Evolutionary conservation across 1,140 invertebrate species (phyloP).

Genomic region (Drosophila repleta): DNA sequence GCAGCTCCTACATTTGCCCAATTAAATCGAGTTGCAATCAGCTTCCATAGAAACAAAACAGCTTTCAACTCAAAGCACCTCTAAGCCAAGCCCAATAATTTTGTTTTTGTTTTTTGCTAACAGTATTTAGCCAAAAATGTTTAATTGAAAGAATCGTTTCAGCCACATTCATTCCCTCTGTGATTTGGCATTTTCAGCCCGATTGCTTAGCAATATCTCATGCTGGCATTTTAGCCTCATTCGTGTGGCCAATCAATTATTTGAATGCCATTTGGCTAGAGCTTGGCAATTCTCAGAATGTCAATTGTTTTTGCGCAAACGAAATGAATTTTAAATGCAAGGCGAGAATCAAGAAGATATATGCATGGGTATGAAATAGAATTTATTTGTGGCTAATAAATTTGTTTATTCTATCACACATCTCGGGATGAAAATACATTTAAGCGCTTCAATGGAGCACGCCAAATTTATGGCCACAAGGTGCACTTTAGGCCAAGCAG

Average conservation of each 20-base stretch:
- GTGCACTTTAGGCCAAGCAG: constrained; percentile 5
- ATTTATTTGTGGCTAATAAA: constrained; percentile 69
- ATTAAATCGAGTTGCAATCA: too few relatives aligned
- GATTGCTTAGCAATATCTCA: constrained; percentile 3
- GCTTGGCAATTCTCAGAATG: constrained; percentile 48
- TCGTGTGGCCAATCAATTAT: constrained; percentile 32
- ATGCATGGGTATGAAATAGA: constrained; percentile 33
- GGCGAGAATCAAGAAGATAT: constrained; percentile 27
- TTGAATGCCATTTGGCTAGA: constrained; percentile 15
- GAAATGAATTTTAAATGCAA: constrained; percentile 33
- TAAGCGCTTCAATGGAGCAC: constrained; percentile 61
- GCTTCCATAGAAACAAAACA: too few relatives aligned
- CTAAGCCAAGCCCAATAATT: too few relatives aligned
- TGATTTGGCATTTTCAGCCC: neutral
- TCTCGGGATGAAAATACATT: constrained; percentile 64
- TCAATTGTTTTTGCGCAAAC: constrained; percentile 26
- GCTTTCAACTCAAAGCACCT: too few relatives aligned
- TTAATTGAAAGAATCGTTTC: neutral
- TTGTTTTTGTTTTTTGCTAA: too few relatives aligned
- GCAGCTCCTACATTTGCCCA: too few relatives aligned
- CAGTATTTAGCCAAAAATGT: too few relatives aligned
- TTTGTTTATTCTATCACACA: constrained; percentile 31
- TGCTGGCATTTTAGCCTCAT: constrained; percentile 6
- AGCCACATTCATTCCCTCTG: neutral
- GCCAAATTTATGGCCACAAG: constrained; percentile 59